Base-by-base conservation (phyloP, 2,113 vertebrate species). In the Emberiza fucata region DNA sequence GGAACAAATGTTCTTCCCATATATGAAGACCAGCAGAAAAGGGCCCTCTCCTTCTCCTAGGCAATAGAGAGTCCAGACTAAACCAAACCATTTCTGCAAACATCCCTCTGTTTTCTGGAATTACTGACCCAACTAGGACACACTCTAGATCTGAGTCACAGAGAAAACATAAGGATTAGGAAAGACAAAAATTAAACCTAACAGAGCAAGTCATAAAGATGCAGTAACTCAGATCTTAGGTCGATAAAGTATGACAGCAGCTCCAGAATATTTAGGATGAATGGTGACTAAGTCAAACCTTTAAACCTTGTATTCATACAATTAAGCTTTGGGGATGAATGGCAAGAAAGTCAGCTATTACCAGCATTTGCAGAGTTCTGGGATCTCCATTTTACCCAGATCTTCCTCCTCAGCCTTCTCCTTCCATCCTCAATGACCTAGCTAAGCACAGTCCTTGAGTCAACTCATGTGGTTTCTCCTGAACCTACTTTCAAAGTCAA, bases 401-500 rank as follows among this genome's bases (percentile, higher is more conserved):
- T 53, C 15, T 18, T 92, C 39, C 75, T 92, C 47, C 42, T 66
- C 68, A 91, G 51, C 25, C n/a, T 39, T 88, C 42, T 72, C 63
- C 48, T 90, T 88, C 94, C 45, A 76, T 72, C 44, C 35, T 50
- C 84, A 65, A 8, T 77, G 85, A 90, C 87, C 82, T 78, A 80
- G 66, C 84, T 63, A 93, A 90, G 79, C 68, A 86, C 44, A 81
- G 95, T 73, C 85, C 76, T 92, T 33, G 37, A 95, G 56, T 94
- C 88, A 94, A 94, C 92, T 88, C 31, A 81, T 94, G 96, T 88
- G 96, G 96, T 96, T 96, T 96, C 72, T 90, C 69, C 48, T 24
- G 61, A 93, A 69, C 71, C 76, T 93, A 12, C 88, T 86, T 94
- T 95, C 90, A 95, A 94, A 96, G 92, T 93, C 82, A 95, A 95